Conservation (phyloP, 1,140 invertebrate species). For the Cotesia typhae region DNA sequence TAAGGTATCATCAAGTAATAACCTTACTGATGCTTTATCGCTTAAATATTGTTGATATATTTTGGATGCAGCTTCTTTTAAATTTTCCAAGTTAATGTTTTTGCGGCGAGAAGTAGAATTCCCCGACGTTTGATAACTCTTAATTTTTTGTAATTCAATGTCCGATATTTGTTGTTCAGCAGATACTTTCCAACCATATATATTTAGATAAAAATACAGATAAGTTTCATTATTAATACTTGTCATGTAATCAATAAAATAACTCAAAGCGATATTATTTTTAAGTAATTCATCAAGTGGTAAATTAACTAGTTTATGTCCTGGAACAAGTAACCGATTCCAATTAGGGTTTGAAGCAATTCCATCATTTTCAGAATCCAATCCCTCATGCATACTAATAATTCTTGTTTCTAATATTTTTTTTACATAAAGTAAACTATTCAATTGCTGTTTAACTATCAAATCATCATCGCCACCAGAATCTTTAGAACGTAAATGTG, state of each 20-base stretch:
- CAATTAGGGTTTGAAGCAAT: constrained; percentile 61
- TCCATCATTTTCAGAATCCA: constrained; percentile 65
- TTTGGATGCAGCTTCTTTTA: constrained; percentile 79
- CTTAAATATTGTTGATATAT: constrained; percentile 87
- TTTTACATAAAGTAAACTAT: constrained; percentile 83
- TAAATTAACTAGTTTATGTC: constrained; percentile 73
- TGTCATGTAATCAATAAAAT: constrained; percentile 85
- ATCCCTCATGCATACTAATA: constrained; percentile 70
- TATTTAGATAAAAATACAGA: constrained; percentile 84
- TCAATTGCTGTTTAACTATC: constrained; percentile 87
- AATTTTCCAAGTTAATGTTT: constrained; percentile 66
- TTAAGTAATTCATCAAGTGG: constrained; percentile 82
- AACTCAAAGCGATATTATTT: constrained; percentile 81
- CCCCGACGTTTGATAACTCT: constrained; percentile 48
- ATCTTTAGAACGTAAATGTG: constrained; percentile 81
- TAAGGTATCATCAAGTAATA: constrained; percentile 74
- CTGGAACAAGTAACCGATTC: constrained; percentile 67
- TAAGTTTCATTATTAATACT: constrained; percentile 78
- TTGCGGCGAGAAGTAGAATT: constrained; percentile 46
- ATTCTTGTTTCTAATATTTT: constrained; percentile 78
- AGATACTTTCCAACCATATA: constrained; percentile 82
- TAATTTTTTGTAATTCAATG: constrained; percentile 68
- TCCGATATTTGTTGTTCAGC: constrained; percentile 80
- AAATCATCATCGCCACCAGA: constrained; percentile 84
- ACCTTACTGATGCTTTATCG: constrained; percentile 74